phyloP scores from a whole-genome alignment of 2,797 vertebrate genomes.

The Sebastes minor region DNA sequence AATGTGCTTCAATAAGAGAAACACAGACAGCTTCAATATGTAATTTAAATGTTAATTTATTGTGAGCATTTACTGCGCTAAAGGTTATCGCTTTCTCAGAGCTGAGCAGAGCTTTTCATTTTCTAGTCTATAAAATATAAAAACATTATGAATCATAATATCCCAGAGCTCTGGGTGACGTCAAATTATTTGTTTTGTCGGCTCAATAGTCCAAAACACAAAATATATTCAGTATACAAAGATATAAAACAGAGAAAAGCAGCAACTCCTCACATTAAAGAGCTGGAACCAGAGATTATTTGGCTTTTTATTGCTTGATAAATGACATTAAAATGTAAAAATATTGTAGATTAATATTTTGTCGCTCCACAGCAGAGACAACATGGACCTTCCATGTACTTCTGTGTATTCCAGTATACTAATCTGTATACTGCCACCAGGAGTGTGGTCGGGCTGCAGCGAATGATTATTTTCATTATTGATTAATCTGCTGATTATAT shows the following conservation, averaged over 20 bases:
- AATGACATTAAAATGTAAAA: neutral
- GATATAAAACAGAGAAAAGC: too few relatives aligned
- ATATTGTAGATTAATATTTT: neutral
- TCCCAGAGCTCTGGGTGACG: neutral
- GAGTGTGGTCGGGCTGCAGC: neutral
- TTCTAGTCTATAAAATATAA: neutral
- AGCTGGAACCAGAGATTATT: too few relatives aligned
- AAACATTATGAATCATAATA: neutral
- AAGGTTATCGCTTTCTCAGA: neutral
- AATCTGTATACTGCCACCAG: neutral
- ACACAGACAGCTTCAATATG: too few relatives aligned
- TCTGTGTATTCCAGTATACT: neutral
- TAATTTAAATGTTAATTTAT: neutral
- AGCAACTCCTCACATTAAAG: fast-evolving
- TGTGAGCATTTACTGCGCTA: neutral
- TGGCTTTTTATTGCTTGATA: neutral
- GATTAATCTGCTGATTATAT: neutral
- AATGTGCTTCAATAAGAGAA: neutral
- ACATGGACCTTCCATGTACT: neutral
- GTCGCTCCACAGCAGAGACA: too few relatives aligned
- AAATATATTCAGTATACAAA: too few relatives aligned
- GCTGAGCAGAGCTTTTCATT: neutral
- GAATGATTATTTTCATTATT: neutral
- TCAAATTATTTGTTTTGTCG: too few relatives aligned
- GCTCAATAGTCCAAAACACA: fast-evolving